Base-by-base conservation (phyloP, 2,888 invertebrate genomes). In the Drosophila emarginata region DNA sequence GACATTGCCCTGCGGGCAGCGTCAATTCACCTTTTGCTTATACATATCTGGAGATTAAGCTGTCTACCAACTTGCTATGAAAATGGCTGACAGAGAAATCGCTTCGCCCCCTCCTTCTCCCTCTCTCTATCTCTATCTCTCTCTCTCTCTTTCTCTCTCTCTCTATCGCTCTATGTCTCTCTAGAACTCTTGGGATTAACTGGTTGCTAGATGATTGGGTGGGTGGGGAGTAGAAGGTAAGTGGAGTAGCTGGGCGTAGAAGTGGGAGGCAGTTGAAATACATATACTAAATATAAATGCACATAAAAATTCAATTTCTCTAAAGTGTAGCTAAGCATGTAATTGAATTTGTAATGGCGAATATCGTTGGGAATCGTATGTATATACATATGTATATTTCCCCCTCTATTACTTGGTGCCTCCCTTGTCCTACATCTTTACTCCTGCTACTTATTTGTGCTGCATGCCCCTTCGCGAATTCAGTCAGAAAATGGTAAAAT, bases 301-400 rank as follows among this genome's bases (percentile, higher is more conserved):
- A 82, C 82, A 87, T 86, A 85, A 82, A 88, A 88, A 84, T 88
- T 87, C 87, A 85, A 78, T 87, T 87, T 82, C 79, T 80, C 87
- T 83, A 89, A 88, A 89, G 88, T 88, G 89, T 87, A 89, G 85
- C 89, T 89, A 82, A 89, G 89, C 89, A 89, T 89, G 89, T 89
- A 89, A 89, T 89, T 89, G 89, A 89, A 89, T 89, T 89, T 88
- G 87, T 89, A 89, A 89, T 89, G 87, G 87, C 80, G 88, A 85
- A 86, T 86, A 84, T 86, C 85, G 82, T 81, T 76, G 76, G 60
- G 73, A 64, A 67, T 67, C 64, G 57, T 64, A 7, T 32, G 2
- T 32, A 32, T 32, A 4, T 32, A 32, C 9, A 2, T 32, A 9
- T 32, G 11, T 32, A 21, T 36, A 50, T 11, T 6, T 18, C 50